Evolutionary conservation across 2,113 vertebrate genomes (phyloP).

Genomic region (Alligator mississippiensis): DNA sequence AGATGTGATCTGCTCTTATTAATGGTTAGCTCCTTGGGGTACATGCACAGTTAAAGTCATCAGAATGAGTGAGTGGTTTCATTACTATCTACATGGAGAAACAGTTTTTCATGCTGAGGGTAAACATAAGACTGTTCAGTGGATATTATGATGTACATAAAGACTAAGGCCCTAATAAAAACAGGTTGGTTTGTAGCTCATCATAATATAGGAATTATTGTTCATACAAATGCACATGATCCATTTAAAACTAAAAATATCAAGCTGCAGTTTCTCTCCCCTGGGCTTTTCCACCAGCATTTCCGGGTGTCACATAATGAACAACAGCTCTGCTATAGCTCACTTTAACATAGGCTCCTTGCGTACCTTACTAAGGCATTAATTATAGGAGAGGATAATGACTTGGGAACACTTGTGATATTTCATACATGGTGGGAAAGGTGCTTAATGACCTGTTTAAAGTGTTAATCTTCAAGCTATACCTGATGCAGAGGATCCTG

Average conservation of each 20-base stretch:
- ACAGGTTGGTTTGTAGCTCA: not conserved
- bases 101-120: not conserved
- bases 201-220: not conserved
- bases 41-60: constrained; percentile 1
- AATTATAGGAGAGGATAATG: not conserved
- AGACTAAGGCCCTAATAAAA: constrained; percentile 31
- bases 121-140: not conserved
- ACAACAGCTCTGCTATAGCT: not conserved
- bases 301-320: not conserved
- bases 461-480: not conserved
- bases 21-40: not conserved
- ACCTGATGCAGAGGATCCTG: not conserved
- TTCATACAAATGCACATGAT: not conserved
- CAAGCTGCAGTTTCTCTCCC: fast-evolving
- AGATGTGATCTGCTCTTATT: not conserved
- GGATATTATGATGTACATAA: constrained; percentile 6
- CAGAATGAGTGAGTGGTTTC: constrained; percentile 26
- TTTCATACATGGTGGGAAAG: not conserved
- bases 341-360: not conserved
- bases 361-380: not conserved
- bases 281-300: not conserved
- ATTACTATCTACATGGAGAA: constrained; percentile 13
- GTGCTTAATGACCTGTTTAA: not conserved
- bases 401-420: not conserved
- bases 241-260: not conserved